Base-by-base conservation (phyloP, 2,797 vertebrate genomes). In the Monodelphis domestica region DNA sequence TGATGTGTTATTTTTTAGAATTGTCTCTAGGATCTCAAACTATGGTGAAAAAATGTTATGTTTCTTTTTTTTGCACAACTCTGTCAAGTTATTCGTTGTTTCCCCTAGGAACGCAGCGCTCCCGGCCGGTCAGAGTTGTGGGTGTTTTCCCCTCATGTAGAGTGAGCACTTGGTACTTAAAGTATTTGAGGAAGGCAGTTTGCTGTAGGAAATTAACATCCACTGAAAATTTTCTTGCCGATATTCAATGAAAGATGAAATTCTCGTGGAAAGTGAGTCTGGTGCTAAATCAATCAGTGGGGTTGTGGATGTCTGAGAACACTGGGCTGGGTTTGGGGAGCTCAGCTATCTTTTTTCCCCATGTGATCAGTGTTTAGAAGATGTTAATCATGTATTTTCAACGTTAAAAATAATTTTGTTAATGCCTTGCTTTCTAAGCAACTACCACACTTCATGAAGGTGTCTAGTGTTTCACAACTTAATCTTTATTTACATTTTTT, bases 401-500 rank as follows among this genome's bases (percentile, higher is more conserved):
- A 45, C 38, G 84, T 84, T 84, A 84, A 84, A 84, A 45, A 50
- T 84, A 88, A 53, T 30, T 88, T 53, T 88, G 51, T 91, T 90
- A 92, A 78, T 59, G 53, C 53, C 56, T 94, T 95, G 84, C 54
- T 94, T 94, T 92, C 87, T 88, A 54, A 93, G 89, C 94, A 93
- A 78, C 53, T 93, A 52, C 89, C 91, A 88, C 91, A 70, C 78
- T 70, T 95, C 56, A 92, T 78, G 87, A 70, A 91, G 21, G 54
- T 91, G 95, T 96, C 87, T 88, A 26, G 21, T 88, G 50, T 95
- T 84, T 78, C 93, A 94, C 91, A 96, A 55, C 56, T 89, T 54
- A 89, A 30, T 53, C 94, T 55, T 94, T 84, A 84, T 84, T 84
- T 84, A 45, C 24, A 10, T 84, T 84, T 38, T 92, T 95, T 53